phyloP scores from a whole-genome alignment of 2,113 vertebrate species.

The Lutjanus erythropterus region DNA sequence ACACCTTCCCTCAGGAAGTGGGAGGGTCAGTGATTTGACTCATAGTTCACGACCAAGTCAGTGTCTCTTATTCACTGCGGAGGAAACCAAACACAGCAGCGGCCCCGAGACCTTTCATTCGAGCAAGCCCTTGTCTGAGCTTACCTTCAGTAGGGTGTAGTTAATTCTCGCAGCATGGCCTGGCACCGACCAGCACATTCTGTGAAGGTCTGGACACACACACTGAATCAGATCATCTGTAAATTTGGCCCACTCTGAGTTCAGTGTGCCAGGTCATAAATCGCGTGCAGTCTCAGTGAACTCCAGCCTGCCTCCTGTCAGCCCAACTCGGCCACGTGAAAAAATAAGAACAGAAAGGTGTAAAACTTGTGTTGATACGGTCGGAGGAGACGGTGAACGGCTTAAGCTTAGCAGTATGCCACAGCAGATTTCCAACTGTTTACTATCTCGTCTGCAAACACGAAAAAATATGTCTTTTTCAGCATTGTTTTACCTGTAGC shows the following conservation, averaged over 20 bases:
- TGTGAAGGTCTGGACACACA: conserved; percentile 38
- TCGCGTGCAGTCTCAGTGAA: conserved; percentile 66
- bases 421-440: conserved; percentile 37
- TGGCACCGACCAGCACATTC: conserved; percentile 49
- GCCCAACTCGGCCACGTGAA: conserved; percentile 38
- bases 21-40: conserved; percentile 60
- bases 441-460: conserved; percentile 28
- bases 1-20: conserved; percentile 57
- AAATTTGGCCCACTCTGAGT: conserved; percentile 65
- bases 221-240: conserved; percentile 70
- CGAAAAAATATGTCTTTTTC: conserved; percentile 8
- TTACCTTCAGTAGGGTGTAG: conserved; percentile 41
- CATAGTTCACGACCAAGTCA: conserved; percentile 62
- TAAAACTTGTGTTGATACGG: conserved; percentile 48
- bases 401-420: conserved; percentile 33
- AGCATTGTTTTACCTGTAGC: conserved; percentile 25
- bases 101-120: conserved; percentile 24
- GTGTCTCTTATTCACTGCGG: conserved; percentile 37
- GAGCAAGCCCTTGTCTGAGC: conserved; percentile 35
- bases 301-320: conserved; percentile 65
- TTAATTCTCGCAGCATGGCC: conserved; percentile 59
- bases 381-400: conserved; percentile 28
- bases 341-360: conserved; percentile 53
- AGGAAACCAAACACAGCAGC: conserved; percentile 19
- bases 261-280: conserved; percentile 73